phyloP scores from a whole-genome alignment of 1,140 invertebrate genomes.

The Stenopsyche tienmushanensis region DNA sequence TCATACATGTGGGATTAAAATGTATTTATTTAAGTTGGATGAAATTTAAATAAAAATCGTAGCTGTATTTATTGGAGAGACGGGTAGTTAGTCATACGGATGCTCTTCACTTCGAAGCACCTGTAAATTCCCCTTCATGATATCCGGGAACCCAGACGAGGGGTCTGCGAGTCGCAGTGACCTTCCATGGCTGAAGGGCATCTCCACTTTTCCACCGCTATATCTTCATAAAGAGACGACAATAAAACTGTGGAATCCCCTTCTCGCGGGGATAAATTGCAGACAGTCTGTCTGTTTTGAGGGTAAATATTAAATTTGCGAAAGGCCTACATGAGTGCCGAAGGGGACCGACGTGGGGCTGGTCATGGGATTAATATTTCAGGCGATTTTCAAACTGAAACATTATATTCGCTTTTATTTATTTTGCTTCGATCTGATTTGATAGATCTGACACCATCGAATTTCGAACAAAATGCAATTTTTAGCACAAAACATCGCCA shows the following conservation, averaged over 20 bases:
- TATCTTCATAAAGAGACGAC: constrained; percentile 16
- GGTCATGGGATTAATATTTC: not conserved
- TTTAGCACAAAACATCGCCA: no score
- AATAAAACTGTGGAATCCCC: constrained; percentile 11
- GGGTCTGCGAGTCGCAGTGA: constrained; percentile 7
- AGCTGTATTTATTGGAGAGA: no score
- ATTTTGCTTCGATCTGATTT: not conserved
- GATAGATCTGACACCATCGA: no score
- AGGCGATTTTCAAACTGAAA: not conserved
- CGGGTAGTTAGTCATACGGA: no score
- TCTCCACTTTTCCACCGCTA: constrained; percentile 15
- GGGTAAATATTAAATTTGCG: not conserved
- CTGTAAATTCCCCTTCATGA: not conserved
- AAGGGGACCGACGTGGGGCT: not conserved
- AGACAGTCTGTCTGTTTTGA: not conserved
- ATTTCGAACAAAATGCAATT: no score
- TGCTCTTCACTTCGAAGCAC: no score
- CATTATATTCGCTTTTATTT: not conserved
- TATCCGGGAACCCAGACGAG: constrained; percentile 3
- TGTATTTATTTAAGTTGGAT: no score
- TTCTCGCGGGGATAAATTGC: not conserved
- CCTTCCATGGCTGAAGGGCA: constrained; percentile 16
- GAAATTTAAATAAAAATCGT: no score
- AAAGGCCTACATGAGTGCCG: not conserved
- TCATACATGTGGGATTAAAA: no score